Conservation (phyloP, 92 coral and sea anemone genomes). For the Umimayanthus chanpuru region DNA sequence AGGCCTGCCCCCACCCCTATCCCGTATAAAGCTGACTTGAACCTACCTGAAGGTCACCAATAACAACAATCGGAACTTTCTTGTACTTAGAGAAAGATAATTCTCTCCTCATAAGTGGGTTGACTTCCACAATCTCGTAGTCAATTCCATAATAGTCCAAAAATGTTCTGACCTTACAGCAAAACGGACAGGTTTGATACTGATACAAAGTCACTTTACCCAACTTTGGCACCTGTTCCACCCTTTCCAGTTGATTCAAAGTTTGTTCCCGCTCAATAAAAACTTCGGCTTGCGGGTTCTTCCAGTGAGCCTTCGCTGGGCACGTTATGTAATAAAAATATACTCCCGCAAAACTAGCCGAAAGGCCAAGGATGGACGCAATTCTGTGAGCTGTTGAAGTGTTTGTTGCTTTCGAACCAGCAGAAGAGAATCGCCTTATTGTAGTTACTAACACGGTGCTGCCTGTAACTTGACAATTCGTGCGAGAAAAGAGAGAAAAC, state of each 20-base stretch:
- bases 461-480: background rate
- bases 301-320: constrained; percentile 29
- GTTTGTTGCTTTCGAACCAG: background rate
- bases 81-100: constrained; percentile 83
- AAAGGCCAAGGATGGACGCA: constrained; percentile 23
- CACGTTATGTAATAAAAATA: constrained; percentile 22
- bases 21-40: too few species aligned
- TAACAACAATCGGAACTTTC: constrained; percentile 89
- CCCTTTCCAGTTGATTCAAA: constrained; percentile 32
- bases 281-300: constrained; percentile 33
- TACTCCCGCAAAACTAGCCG: constrained; percentile 25
- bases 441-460: background rate
- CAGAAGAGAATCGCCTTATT: constrained; percentile 12
- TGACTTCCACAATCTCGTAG: constrained; percentile 88
- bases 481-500: constrained; percentile 9
- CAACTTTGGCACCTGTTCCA: constrained; percentile 37
- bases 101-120: constrained; percentile 86
- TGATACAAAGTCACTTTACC: constrained; percentile 79
- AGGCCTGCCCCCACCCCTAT: too few species aligned
- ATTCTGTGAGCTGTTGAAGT: background rate
- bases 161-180: constrained; percentile 90
- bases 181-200: constrained; percentile 94
- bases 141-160: constrained; percentile 89
- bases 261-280: constrained; percentile 24
- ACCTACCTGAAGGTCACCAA: constrained; percentile 80